phyloP scores from a whole-genome alignment of 2,113 vertebrate genomes.

The Pogona vitticeps region DNA sequence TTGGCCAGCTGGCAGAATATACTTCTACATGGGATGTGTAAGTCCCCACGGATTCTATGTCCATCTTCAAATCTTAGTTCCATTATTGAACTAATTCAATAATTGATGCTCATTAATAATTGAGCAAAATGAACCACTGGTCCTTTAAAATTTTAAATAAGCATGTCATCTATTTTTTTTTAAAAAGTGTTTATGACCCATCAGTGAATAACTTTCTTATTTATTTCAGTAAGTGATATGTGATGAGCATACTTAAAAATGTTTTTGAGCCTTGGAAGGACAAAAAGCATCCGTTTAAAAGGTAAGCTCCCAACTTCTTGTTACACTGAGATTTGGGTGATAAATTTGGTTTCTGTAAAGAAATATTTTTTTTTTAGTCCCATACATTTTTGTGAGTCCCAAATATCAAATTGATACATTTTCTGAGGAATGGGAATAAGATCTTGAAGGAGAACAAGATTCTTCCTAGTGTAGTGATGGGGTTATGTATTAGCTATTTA shows the following conservation, averaged over 20 bases:
- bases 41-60: neutral
- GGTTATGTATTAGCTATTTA: no score
- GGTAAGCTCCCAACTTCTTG: constrained; percentile 5
- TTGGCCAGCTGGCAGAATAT: constrained; percentile 49
- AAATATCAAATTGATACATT: no score
- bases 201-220: constrained; percentile 17
- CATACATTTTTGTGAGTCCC: no score
- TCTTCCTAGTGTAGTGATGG: no score
- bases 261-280: neutral
- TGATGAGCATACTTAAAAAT: constrained; percentile 3
- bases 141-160: constrained; percentile 63
- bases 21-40: neutral
- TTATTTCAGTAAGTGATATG: constrained; percentile 43
- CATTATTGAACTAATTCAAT: constrained; percentile 48
- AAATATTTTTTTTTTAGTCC: no score
- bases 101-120: constrained; percentile 69
- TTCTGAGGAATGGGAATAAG: no score
- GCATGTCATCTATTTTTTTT: constrained; percentile 47
- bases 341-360: neutral
- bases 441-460: no score
- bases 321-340: neutral
- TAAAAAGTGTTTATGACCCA: constrained; percentile 39
- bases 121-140: constrained; percentile 50
- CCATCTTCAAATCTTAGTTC: constrained; percentile 45
- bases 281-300: constrained; percentile 16